Evolutionary conservation across 2,113 vertebrate species (phyloP).

Genomic region (Prinia subflava): DNA sequence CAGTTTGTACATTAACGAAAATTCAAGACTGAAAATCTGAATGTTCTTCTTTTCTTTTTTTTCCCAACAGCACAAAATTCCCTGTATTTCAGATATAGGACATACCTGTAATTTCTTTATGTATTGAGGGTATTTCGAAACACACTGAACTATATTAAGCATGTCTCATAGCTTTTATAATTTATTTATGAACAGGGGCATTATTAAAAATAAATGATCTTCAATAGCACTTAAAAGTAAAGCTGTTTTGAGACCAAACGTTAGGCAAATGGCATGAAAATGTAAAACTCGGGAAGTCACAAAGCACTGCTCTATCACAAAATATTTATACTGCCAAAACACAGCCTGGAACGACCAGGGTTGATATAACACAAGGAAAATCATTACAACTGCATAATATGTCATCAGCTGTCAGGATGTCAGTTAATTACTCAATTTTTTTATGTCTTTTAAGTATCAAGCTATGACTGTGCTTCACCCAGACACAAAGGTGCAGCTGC

Average conservation of each 20-base stretch:
- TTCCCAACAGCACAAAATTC: not conserved
- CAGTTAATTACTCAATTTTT: not conserved
- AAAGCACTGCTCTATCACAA: slow-evolving; percentile 41
- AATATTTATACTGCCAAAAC: slow-evolving; percentile 38
- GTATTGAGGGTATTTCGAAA: slow-evolving; percentile 51
- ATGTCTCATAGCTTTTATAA: slow-evolving; percentile 56
- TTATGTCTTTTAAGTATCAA: not conserved
- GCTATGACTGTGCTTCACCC: not conserved
- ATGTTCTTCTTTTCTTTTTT: not conserved
- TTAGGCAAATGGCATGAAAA: slow-evolving; percentile 67
- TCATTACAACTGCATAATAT: not conserved
- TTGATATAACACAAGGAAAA: slow-evolving; percentile 23
- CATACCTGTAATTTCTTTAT: slow-evolving; percentile 1
- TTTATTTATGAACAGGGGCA: slow-evolving; percentile 67
- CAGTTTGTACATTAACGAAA: not conserved
- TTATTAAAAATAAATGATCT: slow-evolving; percentile 74
- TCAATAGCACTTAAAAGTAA: slow-evolving; percentile 69
- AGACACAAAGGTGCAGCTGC: not conserved
- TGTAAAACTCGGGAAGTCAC: slow-evolving; percentile 44
- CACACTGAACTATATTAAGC: slow-evolving; percentile 45
- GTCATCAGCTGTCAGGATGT: not conserved
- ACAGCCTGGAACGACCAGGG: slow-evolving; percentile 12
- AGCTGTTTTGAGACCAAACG: slow-evolving; percentile 67
- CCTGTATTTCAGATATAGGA: not conserved
- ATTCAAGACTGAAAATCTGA: not conserved